Conservation (phyloP, 2,888 invertebrate genomes). For the Lacanobia oleracea region DNA sequence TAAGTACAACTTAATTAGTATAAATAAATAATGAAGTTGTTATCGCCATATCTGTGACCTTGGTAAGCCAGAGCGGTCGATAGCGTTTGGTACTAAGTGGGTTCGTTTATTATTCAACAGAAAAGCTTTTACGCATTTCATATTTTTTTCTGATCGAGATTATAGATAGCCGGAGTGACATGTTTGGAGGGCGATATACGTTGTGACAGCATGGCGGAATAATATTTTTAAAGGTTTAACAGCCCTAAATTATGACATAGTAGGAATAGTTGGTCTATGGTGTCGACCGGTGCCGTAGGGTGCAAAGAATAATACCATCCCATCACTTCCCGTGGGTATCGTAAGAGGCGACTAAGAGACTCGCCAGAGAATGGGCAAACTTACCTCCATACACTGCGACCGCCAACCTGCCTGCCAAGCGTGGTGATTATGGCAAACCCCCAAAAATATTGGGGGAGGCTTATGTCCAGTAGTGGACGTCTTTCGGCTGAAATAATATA, state of each 20-base stretch:
- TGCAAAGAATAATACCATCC: too few species aligned
- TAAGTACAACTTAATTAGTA: conserved; percentile 32
- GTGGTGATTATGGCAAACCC: too few species aligned
- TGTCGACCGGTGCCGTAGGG: too few species aligned
- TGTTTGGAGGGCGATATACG: conserved; percentile 1
- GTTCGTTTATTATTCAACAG: conserved; percentile 56
- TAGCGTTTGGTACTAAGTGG: conserved; percentile 57
- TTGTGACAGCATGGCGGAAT: background rate
- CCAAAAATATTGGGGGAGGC: too few species aligned
- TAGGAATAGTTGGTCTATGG: too few species aligned
- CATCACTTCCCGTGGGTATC: too few species aligned
- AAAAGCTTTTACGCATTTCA: conserved; percentile 26
- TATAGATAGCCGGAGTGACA: conserved; percentile 23
- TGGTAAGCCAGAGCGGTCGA: conserved; percentile 64
- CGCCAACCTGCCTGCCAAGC: too few species aligned
- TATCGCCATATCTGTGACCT: conserved; percentile 62
- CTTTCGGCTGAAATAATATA: background rate
- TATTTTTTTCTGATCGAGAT: conserved; percentile 7
- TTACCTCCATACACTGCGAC: too few species aligned
- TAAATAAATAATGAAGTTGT: conserved; percentile 38
- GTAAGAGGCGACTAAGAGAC: too few species aligned
- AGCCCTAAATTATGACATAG: background rate
- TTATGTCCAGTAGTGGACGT: too few species aligned
- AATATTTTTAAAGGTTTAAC: background rate
- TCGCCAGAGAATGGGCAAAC: too few species aligned